A percentile compares a stretch with the other conserved stretches of the same genome.
Conservation (phyloP, 2,113 vertebrate species). For the Tachuris rubrigastra region DNA sequence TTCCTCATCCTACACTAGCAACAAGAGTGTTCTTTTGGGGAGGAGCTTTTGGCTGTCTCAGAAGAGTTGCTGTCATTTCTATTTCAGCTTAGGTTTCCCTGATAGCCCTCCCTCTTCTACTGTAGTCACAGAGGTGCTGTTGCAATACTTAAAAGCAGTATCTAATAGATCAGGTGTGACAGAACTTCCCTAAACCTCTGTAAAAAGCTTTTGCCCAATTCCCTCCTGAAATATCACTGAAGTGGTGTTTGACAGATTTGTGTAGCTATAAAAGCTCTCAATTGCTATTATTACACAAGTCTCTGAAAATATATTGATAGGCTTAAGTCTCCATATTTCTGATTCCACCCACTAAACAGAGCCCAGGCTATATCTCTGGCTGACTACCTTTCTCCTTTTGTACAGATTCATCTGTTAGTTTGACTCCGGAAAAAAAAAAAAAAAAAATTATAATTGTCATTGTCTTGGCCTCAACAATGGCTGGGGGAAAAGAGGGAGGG, state of each 20-base stretch:
- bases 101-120: background rate
- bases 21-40: background rate
- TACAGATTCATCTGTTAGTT: background rate
- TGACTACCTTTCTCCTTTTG: background rate
- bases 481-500: background rate
- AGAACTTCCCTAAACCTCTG: background rate
- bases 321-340: background rate
- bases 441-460: background rate
- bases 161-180: background rate
- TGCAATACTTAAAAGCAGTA: background rate
- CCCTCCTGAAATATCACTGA: background rate
- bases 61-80: background rate
- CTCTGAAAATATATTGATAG: constrained; percentile 1
- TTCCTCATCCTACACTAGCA: background rate
- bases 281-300: background rate
- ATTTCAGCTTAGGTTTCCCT: background rate
- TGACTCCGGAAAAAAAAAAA: background rate
- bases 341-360: background rate
- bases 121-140: background rate
- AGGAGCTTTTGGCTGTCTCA: background rate
- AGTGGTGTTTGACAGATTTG: constrained; percentile 30
- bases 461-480: background rate
- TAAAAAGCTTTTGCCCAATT: constrained; percentile 10
- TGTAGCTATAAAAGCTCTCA: constrained; percentile 29
- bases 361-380: background rate